Evolutionary conservation across 2,888 invertebrate species (phyloP).

Genomic region (Microchrysa polita): DNA sequence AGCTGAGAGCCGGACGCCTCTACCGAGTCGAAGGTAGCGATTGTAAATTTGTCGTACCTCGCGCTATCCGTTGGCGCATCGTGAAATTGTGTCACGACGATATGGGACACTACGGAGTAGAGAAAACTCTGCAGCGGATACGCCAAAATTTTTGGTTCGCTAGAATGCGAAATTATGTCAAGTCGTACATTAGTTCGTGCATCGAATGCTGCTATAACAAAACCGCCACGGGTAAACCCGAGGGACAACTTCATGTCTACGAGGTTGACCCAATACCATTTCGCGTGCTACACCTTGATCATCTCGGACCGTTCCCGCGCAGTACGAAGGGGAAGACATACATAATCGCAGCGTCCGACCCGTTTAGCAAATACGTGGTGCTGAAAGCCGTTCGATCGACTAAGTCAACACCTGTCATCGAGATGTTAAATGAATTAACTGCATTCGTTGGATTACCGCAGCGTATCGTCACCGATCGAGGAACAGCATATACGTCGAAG

Average conservation of each 20-base stretch:
- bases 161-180: neutral
- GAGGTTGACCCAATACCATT: too few relatives aligned
- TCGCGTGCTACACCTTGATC: too few relatives aligned
- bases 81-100: neutral
- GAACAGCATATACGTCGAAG: neutral
- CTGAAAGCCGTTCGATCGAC: slow-evolving; percentile 5
- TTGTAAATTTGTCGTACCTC: too few relatives aligned
- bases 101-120: neutral
- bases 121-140: too few relatives aligned
- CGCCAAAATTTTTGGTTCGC: neutral
- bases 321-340: slow-evolving; percentile 31
- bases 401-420: slow-evolving; percentile 4
- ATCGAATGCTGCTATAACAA: too few relatives aligned
- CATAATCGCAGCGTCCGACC: slow-evolving; percentile 29
- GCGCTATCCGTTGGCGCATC: neutral
- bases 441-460: neutral
- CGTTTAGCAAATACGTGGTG: slow-evolving; percentile 45
- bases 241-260: too few relatives aligned
- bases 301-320: slow-evolving; percentile 35
- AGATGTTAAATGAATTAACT: neutral
- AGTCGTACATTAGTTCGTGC: too few relatives aligned
- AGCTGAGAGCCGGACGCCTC: neutral
- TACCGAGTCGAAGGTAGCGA: neutral
- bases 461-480: neutral
- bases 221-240: too few relatives aligned